phyloP scores from a whole-genome alignment of 2,888 invertebrate species.

The Erebia epiphron region DNA sequence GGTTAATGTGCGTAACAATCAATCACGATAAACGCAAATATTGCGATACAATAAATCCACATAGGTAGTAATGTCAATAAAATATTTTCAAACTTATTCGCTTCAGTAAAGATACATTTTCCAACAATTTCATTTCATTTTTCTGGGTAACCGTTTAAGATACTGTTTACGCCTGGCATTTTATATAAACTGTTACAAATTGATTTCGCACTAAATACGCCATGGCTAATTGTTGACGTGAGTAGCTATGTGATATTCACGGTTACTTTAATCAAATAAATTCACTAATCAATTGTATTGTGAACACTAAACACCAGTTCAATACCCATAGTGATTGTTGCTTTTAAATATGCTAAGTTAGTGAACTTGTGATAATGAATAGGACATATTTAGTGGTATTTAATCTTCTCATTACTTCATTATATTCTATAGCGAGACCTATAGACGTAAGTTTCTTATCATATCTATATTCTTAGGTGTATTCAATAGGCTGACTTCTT shows the following conservation, averaged over 20 bases:
- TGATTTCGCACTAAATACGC: conserved; percentile 5
- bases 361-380: conserved; percentile 26
- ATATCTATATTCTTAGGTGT: background rate
- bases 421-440: conserved; percentile 11
- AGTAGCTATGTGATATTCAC: conserved; percentile 1
- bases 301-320: background rate
- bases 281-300: background rate
- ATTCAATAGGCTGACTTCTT: no score
- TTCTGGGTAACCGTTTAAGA: background rate
- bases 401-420: conserved; percentile 16
- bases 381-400: conserved; percentile 19
- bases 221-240: background rate
- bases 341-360: conserved; percentile 17
- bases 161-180: conserved; percentile 16
- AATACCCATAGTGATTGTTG: background rate
- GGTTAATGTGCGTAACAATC: conserved; percentile 32
- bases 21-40: conserved; percentile 31
- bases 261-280: background rate
- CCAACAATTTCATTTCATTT: background rate
- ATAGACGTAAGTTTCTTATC: conserved; percentile 24
- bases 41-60: background rate
- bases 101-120: background rate
- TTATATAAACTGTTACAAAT: conserved; percentile 17
- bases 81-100: conserved; percentile 10
- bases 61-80: background rate